Evolutionary conservation across 1,140 invertebrate species (phyloP), one percentile per base, ranked within the genome.

Genomic region (Ips nitidus): DNA sequence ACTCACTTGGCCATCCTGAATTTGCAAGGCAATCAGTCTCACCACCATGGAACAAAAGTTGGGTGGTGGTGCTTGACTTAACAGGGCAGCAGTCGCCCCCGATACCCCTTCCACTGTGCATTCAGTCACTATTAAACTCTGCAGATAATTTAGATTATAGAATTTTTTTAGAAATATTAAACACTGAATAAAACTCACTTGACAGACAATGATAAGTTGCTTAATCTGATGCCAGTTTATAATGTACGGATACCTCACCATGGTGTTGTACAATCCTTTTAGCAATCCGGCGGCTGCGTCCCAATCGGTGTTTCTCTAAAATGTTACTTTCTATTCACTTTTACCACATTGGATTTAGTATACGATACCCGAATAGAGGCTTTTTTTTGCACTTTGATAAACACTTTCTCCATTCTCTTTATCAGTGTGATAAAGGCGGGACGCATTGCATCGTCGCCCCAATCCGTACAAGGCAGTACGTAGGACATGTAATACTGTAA

Each of bases 1-100:
- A 68, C 66, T 74, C 84, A 93, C 91, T 77, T 93, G 93, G 47
- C 94, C 86, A 73, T 93, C 93, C 69, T 95, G 88, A 75, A 98
- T 94, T 81, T 99, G 95, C 69, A 98, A 87, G 1, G 95, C 94
- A 61, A 98, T 92, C 38, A 99, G 84, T 69, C 95, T 87, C 37
- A 99, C 91, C 3, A 98, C 95, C 41, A 94, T 94, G n/a, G 94
- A 97, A 79, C 94, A 98, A 81, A 99, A 99, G 76, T 94, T 90
- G 65, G 91, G 87, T 41, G 96, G 95, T 0, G 95, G 95, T 65
- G 93, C 90, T 82, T 95, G 91, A 66, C 88, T 90, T 87, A 95
- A 91, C 4, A 93, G 81, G 42, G 91, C 91, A 22, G 88, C 88
- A 3, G 90, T 89, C 22, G 92, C 90, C 45, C 90, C 91, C 40